Percentiles rank a stretch among this genome's conserved stretches.
Evolutionary conservation across 2,888 invertebrate genomes (phyloP).

Genomic region (Entomobrya multifasciata): DNA sequence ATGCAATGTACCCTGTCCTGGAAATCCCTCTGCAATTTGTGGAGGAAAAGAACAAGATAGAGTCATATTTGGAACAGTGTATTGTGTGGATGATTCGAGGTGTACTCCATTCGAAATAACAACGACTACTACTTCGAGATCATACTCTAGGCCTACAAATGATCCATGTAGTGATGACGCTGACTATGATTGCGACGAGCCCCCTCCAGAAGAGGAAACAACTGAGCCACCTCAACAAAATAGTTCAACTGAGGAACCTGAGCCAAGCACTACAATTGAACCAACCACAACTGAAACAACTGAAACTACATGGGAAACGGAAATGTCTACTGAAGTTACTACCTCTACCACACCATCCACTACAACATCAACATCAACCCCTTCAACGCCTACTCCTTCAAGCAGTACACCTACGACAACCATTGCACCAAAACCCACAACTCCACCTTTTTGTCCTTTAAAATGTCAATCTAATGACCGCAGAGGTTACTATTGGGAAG

Average conservation of each 20-base stretch:
- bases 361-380: neutral
- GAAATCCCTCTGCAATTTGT: slow-evolving; percentile 22
- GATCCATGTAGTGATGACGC: neutral
- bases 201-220: neutral
- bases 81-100: slow-evolving; percentile 43
- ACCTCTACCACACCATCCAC: slow-evolving; percentile 23
- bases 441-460: neutral
- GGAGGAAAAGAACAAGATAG: slow-evolving; percentile 3
- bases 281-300: slow-evolving; percentile 31
- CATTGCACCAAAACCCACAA: neutral
- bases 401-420: neutral
- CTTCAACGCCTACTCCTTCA: slow-evolving; percentile 20
- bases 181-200: slow-evolving; percentile 5
- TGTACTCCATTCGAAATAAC: no score
- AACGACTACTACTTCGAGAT: no score
- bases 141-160: no score
- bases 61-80: slow-evolving; percentile 1
- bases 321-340: no score
- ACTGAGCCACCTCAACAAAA: no score
- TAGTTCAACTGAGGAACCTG: slow-evolving; percentile 22
- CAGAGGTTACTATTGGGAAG: slow-evolving; percentile 58
- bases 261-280: slow-evolving; percentile 2
- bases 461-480: slow-evolving; percentile 22
- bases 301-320: no score
- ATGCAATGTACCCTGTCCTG: slow-evolving; percentile 59